Percentiles rank a stretch among this genome's conserved stretches.
These are phyloP conservation scores for Macrobrachium rosenbergii DNA, from an alignment of 1,140 invertebrate species.

Conservation along the genomic window DNA sequence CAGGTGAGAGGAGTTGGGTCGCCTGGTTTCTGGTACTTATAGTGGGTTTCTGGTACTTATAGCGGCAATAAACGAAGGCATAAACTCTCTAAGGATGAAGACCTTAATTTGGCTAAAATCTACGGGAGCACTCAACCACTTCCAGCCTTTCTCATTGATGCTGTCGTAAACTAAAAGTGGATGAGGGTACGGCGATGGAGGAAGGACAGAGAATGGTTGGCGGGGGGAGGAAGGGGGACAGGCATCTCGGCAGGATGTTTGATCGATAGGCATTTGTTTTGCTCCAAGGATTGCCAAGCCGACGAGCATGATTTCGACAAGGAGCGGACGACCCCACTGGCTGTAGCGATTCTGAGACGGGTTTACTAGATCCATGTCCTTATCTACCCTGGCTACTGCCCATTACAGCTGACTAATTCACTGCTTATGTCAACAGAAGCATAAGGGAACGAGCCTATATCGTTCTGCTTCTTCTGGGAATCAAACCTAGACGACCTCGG, in stretches of 20 bases:
- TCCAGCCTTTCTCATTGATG: slow-evolving; percentile 27
- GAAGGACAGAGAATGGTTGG: background rate
- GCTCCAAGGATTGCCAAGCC: too few relatives aligned
- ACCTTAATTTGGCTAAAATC: slow-evolving; percentile 61
- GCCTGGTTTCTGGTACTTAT: slow-evolving; percentile 49
- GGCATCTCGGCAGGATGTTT: background rate
- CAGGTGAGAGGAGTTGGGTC: slow-evolving; percentile 56
- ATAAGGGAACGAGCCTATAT: too few relatives aligned
- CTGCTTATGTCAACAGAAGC: too few relatives aligned
- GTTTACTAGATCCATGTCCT: too few relatives aligned
- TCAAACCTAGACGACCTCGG: too few relatives aligned
- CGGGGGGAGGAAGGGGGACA: background rate
- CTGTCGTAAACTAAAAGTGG: slow-evolving; percentile 43
- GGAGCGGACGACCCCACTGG: background rate
- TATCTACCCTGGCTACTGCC: too few relatives aligned
- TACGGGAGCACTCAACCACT: slow-evolving; percentile 43
- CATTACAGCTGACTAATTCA: too few relatives aligned
- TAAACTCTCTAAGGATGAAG: slow-evolving; percentile 55
- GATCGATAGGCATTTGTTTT: background rate
- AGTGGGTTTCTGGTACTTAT: slow-evolving; percentile 50
- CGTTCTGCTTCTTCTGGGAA: too few relatives aligned
- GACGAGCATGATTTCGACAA: background rate
- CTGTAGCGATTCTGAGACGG: too few relatives aligned
- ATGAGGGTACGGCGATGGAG: background rate
- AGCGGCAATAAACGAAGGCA: slow-evolving; percentile 50